Conservation (phyloP, 30 jellyfish, hydroid and myxozoan genomes). For the Aurelia aurita complex sp. Pacific region DNA sequence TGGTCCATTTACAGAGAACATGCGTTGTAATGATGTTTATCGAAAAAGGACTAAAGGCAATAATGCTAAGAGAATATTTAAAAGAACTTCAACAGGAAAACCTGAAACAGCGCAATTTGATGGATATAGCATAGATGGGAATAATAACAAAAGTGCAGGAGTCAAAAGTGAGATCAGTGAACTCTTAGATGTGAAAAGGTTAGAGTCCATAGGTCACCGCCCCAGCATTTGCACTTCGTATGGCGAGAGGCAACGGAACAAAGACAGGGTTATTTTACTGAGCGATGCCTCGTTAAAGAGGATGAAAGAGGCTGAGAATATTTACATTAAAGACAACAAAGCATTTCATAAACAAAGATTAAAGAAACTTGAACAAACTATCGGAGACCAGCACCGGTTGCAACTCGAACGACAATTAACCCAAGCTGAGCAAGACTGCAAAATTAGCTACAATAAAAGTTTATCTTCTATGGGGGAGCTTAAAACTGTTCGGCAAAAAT, state of each 20-base stretch:
- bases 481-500: slow-evolving; percentile 44
- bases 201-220: background rate
- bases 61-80: background rate
- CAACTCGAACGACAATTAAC: slow-evolving; percentile 32
- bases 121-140: background rate
- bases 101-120: background rate
- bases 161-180: background rate
- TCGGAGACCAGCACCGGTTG: slow-evolving; percentile 48
- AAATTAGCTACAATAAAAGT: slow-evolving; percentile 12
- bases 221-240: too few species aligned
- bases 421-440: slow-evolving; percentile 25
- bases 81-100: background rate
- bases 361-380: slow-evolving; percentile 37
- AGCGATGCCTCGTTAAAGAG: slow-evolving; percentile 43
- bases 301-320: slow-evolving; percentile 46
- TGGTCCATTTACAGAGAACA: slow-evolving; percentile 15
- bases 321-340: slow-evolving; percentile 33
- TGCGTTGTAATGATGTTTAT: background rate
- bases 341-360: slow-evolving; percentile 57
- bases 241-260: slow-evolving; percentile 8
- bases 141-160: background rate
- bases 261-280: slow-evolving; percentile 20
- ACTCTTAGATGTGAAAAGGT: background rate
- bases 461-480: slow-evolving; percentile 38
- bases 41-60: background rate